Conservation (phyloP, 2,888 invertebrate species). For the Caenorhabditis sp. region DNA sequence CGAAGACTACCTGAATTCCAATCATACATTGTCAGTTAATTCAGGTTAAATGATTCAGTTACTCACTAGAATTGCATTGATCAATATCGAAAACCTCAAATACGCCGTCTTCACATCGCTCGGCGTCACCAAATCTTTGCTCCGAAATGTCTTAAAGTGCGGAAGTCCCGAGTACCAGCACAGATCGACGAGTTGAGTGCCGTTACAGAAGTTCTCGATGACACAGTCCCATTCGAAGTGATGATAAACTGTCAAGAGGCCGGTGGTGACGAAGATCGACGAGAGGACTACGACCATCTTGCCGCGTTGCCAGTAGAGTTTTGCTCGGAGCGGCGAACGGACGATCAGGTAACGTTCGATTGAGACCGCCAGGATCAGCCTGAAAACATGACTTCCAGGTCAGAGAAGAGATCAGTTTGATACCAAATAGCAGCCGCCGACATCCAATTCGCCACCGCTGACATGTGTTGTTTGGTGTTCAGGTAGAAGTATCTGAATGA, state of each 20-base stretch:
- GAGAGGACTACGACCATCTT: conserved; percentile 74
- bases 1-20: conserved; percentile 77
- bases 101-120: conserved; percentile 68
- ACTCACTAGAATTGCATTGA: conserved; percentile 70
- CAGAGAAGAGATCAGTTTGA: no score
- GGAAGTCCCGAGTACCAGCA: conserved; percentile 78
- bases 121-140: conserved; percentile 63
- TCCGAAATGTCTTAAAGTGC: conserved; percentile 64
- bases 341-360: conserved; percentile 80
- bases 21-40: neutral
- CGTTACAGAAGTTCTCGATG: conserved; percentile 78
- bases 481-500: conserved; percentile 78
- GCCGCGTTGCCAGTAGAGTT: conserved; percentile 79
- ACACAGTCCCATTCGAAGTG: conserved; percentile 82
- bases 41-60: neutral
- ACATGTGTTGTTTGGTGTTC: conserved; percentile 77
- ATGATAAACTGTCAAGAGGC: conserved; percentile 79
- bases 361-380: conserved; percentile 82
- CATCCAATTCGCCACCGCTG: conserved; percentile 82
- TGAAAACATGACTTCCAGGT: no score
- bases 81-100: conserved; percentile 70
- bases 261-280: conserved; percentile 77
- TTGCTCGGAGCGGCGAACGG: conserved; percentile 77
- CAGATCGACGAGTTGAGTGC: conserved; percentile 76
- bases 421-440: conserved; percentile 82